Conservation (phyloP, 2,113 vertebrate genomes). For the Heterochromis multidens region DNA sequence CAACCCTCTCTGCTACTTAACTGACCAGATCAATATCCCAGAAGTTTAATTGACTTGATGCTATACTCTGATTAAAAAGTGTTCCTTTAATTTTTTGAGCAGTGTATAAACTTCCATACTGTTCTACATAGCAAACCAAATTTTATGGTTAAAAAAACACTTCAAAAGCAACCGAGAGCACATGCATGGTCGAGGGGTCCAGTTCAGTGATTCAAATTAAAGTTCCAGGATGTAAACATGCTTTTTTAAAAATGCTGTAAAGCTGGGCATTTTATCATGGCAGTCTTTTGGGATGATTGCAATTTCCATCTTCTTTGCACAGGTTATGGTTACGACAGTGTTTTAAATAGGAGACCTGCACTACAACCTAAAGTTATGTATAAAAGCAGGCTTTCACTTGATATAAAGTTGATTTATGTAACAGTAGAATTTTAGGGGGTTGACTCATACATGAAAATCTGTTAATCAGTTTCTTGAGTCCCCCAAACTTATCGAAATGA, state of each 20-base stretch:
- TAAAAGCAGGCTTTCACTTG: background rate
- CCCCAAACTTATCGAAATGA: background rate
- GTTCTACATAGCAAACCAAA: background rate
- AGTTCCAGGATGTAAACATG: background rate
- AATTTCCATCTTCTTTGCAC: background rate
- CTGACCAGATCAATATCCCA: too few species aligned
- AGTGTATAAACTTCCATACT: too few species aligned
- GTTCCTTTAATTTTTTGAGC: too few species aligned
- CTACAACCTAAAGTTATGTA: background rate
- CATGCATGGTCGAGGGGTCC: background rate
- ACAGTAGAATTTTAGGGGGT: too few species aligned
- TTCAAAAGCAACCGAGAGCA: accelerated
- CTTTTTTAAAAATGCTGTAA: accelerated
- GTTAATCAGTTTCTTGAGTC: too few species aligned
- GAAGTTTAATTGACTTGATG: too few species aligned
- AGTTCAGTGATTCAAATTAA: background rate
- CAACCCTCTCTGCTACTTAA: too few species aligned
- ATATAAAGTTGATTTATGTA: background rate
- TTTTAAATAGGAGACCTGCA: background rate
- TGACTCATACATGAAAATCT: too few species aligned
- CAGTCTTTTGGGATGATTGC: background rate
- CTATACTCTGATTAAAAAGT: too few species aligned
- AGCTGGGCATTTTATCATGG: background rate
- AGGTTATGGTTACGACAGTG: background rate
- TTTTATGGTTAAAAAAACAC: background rate